Evolutionary conservation across 2,797 vertebrate species (phyloP).

Genomic region (Alfaro cultratus): DNA sequence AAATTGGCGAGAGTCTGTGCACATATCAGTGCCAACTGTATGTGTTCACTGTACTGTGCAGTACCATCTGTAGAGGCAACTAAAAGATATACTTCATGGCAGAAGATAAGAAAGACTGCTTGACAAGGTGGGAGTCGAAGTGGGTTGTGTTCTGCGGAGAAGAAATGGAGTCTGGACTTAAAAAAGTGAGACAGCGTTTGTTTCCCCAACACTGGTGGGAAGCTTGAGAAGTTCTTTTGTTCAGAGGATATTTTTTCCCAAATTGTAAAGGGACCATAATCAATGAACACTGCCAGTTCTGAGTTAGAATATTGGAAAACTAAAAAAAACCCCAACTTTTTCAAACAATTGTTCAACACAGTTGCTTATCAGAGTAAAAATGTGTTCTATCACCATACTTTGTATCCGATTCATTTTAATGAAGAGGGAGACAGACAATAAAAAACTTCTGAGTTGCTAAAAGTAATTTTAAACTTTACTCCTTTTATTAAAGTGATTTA

Average conservation of each 20-base stretch:
- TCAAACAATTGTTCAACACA: not conserved
- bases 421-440: not conserved
- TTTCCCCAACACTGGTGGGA: slow-evolving; percentile 36
- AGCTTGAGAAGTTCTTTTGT: slow-evolving; percentile 39
- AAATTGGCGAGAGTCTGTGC: slow-evolving; percentile 38
- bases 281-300: slow-evolving; percentile 18
- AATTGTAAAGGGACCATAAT: slow-evolving; percentile 45
- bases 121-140: slow-evolving; percentile 71
- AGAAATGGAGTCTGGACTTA: slow-evolving; percentile 68
- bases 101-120: slow-evolving; percentile 64
- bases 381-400: not conserved
- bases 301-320: slow-evolving; percentile 6
- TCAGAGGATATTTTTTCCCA: slow-evolving; percentile 37
- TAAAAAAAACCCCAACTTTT: slow-evolving; percentile 2
- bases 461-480: not conserved
- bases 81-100: slow-evolving; percentile 55
- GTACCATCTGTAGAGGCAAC: slow-evolving; percentile 52
- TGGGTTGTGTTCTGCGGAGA: slow-evolving; percentile 51
- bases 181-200: slow-evolving; percentile 57
- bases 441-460: not conserved
- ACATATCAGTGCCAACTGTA: slow-evolving; percentile 56
- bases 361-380: not conserved
- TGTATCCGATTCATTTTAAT: not conserved
- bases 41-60: slow-evolving; percentile 38
- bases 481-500: slow-evolving; percentile 2